Conservation (phyloP, 2,797 vertebrate genomes). For the Sphenodon punctatus region DNA sequence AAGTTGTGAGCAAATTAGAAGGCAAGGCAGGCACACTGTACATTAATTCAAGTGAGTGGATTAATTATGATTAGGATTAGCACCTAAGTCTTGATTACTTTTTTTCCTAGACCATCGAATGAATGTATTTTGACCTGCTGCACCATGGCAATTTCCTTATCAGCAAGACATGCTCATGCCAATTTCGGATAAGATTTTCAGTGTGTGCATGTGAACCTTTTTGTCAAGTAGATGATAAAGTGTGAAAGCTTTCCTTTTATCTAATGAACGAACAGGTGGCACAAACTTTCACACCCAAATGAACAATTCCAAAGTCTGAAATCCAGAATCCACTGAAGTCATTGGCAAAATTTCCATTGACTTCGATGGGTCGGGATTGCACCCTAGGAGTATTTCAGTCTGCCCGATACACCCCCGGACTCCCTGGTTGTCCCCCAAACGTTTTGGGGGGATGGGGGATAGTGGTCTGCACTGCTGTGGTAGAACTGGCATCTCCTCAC, state of each 20-base stretch:
- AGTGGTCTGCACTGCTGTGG: too few relatives aligned
- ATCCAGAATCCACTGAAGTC: too few relatives aligned
- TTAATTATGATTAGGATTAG: background rate
- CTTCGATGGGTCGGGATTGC: too few relatives aligned
- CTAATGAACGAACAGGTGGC: background rate
- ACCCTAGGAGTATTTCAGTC: too few relatives aligned
- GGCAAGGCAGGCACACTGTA: accelerated
- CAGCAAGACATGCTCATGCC: background rate
- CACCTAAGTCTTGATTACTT: background rate
- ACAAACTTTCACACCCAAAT: background rate
- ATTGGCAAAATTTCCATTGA: too few relatives aligned
- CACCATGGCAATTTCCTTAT: background rate
- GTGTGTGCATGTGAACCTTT: background rate
- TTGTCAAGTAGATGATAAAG: background rate
- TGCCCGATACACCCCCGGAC: too few relatives aligned
- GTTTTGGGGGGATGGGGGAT: too few relatives aligned
- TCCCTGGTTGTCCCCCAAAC: too few relatives aligned
- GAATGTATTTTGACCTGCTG: background rate
- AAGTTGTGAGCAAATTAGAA: background rate
- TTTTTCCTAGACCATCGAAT: background rate
- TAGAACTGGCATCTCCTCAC: too few relatives aligned
- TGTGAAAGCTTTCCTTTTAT: background rate
- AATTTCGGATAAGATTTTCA: background rate
- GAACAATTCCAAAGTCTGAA: too few relatives aligned
- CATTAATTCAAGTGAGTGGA: background rate